Base-by-base conservation (phyloP, 2,113 vertebrate genomes). In the Garra rufa region DNA sequence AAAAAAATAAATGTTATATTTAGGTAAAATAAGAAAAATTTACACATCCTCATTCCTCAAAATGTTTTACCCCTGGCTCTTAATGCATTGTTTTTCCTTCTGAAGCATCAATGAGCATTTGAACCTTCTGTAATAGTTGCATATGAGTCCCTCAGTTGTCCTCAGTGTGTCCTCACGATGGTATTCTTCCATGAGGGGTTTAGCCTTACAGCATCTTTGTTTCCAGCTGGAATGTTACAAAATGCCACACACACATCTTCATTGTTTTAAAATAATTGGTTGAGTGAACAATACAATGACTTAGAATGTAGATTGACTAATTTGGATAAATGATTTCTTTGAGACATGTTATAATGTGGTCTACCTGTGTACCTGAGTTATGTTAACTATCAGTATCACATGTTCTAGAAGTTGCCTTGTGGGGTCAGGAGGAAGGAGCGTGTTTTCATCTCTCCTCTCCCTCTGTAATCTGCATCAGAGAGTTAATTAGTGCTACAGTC, bases 401-500 rank as follows among this genome's bases (percentile, higher is more conserved):
- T 65, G n/a, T 67, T 59, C 74, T 74, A 46, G 8, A 61, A 86
- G 69, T 78, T 19, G 55, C 10, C 14, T 63, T 30, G 1, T 59
- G 44, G 46, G 38, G 79, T 17, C 2, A 10, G 65, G 50, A 78
- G 65, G 34, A 71, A 59, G 48, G 63, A 2, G n/a, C 34, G 1
- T 76, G 61, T 84, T 81, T 84, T 80, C 52, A 43, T 82, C 61
- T 84, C 6, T 30, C 52, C 65, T 83, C 81, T 78, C 59, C 48
- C 79, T 80, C 78, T 87, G 71, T 85, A 85, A 85, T 87, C 82
- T 87, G 63, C 55, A 85, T 85, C 79, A 17, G 11, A 79, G 71
- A 76, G 83, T 76, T 85, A 88, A 88, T 88, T 85, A 88, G 76
- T 74, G 50, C 75, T 85, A 83, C 44, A 85, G 83, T 77, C 83